Evolutionary conservation across 2,797 vertebrate genomes (phyloP).

Genomic region (Scolopax rusticola): DNA sequence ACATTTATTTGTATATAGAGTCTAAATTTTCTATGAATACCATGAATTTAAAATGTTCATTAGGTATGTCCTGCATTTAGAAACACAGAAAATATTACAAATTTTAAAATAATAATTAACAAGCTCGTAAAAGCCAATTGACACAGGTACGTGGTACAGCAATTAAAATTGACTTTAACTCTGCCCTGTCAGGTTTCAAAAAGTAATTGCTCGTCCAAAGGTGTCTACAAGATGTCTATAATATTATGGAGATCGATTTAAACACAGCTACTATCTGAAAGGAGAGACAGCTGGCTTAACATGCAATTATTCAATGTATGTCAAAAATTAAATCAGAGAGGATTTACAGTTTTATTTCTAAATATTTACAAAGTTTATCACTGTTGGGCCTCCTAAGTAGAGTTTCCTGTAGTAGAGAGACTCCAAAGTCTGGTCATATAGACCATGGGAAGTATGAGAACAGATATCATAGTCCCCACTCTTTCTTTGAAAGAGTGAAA

Average conservation of each 20-base stretch:
- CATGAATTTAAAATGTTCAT: neutral
- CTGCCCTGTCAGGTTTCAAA: neutral
- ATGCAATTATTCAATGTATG: neutral
- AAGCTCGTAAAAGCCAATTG: neutral
- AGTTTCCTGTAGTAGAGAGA: neutral
- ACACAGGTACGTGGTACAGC: neutral
- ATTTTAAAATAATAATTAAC: neutral
- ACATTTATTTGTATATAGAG: neutral
- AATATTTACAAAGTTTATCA: neutral
- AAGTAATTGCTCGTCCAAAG: neutral
- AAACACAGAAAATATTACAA: neutral
- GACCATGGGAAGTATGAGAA: neutral
- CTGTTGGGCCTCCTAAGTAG: neutral
- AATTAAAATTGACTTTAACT: neutral
- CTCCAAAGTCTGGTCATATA: neutral
- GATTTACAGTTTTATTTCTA: neutral
- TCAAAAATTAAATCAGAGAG: neutral
- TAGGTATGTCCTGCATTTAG: neutral
- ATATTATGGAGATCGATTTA: neutral
- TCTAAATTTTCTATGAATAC: neutral
- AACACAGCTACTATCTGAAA: neutral
- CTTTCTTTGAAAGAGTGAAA: neutral
- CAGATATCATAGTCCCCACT: rapidly evolving
- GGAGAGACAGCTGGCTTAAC: neutral
- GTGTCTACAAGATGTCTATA: neutral